Conservation (phyloP, 2,888 invertebrate genomes). For the Parapristionchus giblindavisi region DNA sequence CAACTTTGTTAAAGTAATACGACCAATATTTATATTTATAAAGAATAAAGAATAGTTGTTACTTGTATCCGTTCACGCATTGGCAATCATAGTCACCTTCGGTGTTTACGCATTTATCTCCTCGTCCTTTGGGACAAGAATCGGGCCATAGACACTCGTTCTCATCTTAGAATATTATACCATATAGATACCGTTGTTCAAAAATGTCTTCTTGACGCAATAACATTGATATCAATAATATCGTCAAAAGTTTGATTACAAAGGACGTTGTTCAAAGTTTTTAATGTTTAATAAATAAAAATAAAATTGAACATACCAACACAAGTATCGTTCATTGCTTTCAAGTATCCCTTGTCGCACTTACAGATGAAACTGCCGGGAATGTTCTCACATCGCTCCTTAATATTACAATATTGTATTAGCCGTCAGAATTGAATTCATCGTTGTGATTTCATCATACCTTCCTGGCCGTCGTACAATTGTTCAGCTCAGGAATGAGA, state of each 20-base stretch:
- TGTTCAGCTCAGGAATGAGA: neutral
- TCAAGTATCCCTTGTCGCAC: conserved; percentile 15
- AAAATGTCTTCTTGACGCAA: too few species aligned
- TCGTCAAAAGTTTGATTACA: too few species aligned
- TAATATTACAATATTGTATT: too few species aligned
- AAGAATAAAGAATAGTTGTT: neutral
- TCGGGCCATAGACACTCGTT: conserved; percentile 18
- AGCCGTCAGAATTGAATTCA: too few species aligned
- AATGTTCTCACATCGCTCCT: neutral
- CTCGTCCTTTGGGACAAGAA: neutral
- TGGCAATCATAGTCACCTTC: conserved; percentile 13
- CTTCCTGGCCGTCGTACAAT: too few species aligned
- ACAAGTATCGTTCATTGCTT: neutral
- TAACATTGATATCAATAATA: too few species aligned
- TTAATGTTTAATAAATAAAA: too few species aligned
- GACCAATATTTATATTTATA: too few species aligned
- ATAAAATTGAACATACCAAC: too few species aligned
- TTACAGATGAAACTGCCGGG: conserved; percentile 11
- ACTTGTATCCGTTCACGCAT: neutral
- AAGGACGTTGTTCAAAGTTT: too few species aligned
- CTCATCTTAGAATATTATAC: conserved; percentile 13
- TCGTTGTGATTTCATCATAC: too few species aligned
- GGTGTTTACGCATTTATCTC: neutral
- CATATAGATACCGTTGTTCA: too few species aligned
- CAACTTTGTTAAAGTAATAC: neutral